Percentiles rank a stretch among this genome's conserved stretches.
Evolutionary conservation across 1,140 invertebrate species (phyloP).

Genomic region (Leptinotarsa lineolata): DNA sequence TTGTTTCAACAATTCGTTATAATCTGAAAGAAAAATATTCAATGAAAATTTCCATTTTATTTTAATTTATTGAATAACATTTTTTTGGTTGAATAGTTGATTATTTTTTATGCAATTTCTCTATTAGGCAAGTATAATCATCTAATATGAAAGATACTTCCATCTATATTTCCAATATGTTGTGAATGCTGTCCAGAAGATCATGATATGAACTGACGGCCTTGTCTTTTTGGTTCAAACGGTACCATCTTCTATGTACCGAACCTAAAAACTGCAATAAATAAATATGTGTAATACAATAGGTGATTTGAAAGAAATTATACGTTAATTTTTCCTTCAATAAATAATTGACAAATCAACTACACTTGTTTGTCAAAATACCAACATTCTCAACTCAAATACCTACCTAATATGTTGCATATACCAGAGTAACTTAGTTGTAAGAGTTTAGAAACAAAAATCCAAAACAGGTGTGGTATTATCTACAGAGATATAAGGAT

Average conservation of each 20-base stretch:
- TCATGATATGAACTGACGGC: constrained; percentile 64
- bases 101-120: constrained; percentile 36
- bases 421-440: too few species aligned
- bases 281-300: too few species aligned
- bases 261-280: constrained; percentile 57
- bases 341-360: too few species aligned
- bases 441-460: too few species aligned
- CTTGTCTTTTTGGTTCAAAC: constrained; percentile 60
- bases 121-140: constrained; percentile 37
- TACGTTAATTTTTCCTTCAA: too few species aligned
- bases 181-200: constrained; percentile 62
- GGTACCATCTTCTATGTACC: constrained; percentile 64
- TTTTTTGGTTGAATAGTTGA: neutral
- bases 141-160: constrained; percentile 60
- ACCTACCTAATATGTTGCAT: too few species aligned
- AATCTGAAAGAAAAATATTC: neutral
- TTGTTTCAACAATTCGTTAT: neutral
- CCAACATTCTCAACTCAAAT: too few species aligned
- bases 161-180: constrained; percentile 61
- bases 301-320: neutral
- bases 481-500: too few species aligned
- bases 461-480: too few species aligned
- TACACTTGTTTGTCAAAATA: too few species aligned
- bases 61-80: neutral
- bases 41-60: neutral